A percentile compares a stretch with the other conserved stretches of the same genome.
Conservation (phyloP, 2,888 invertebrate species). For the Phasia obesa region DNA sequence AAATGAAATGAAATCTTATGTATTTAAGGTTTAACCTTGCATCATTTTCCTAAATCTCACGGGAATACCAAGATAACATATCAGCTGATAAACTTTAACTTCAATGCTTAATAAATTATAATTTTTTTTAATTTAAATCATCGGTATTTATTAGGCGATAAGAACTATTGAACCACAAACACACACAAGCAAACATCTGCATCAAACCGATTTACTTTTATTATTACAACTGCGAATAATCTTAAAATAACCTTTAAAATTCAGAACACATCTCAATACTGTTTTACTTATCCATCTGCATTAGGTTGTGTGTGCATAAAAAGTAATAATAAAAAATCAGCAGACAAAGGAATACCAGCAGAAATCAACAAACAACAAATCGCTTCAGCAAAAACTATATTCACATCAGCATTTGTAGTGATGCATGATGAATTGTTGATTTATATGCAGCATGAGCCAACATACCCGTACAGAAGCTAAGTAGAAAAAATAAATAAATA, state of each 20-base stretch:
- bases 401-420: constrained; percentile 66
- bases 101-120: no score
- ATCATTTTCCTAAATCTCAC: no score
- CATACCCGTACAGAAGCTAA: not conserved
- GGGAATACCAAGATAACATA: no score
- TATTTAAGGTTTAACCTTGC: no score
- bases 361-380: constrained; percentile 23
- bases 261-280: constrained; percentile 9
- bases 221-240: constrained; percentile 15
- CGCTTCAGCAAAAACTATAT: constrained; percentile 9
- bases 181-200: not conserved
- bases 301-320: not conserved
- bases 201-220: not conserved
- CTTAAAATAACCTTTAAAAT: constrained; percentile 42
- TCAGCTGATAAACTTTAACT: no score
- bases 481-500: constrained; percentile 61
- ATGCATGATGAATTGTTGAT: constrained; percentile 80
- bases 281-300: constrained; percentile 18
- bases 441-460: constrained; percentile 74
- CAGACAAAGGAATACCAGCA: constrained; percentile 46
- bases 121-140: no score
- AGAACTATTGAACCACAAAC: not conserved
- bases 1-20: no score
- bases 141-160: no score
- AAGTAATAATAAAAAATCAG: constrained; percentile 13